These are phyloP conservation scores for Lanistes nyassanus DNA, from an alignment of 1,140 invertebrate species.

Conservation along the genomic window DNA sequence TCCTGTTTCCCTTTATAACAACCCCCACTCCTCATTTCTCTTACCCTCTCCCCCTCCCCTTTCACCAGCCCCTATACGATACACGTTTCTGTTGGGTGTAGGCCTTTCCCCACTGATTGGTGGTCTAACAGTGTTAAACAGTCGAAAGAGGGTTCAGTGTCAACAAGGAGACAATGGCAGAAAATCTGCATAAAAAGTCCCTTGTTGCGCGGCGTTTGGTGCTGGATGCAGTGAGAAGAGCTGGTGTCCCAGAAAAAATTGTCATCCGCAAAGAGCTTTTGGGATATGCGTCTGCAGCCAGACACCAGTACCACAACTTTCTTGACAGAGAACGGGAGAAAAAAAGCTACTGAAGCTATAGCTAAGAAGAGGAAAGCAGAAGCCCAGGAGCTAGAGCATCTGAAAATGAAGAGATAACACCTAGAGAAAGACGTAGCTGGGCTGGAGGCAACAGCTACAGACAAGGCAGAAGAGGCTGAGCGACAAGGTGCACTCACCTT, in stretches of 20 bases:
- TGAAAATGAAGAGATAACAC: no score
- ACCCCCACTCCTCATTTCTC: no score
- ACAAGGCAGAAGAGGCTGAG: no score
- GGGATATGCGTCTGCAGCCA: not conserved
- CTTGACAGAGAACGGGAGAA: constrained; percentile 16
- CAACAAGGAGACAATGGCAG: constrained; percentile 36
- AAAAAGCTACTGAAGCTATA: not conserved
- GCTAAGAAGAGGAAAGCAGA: constrained; percentile 21
- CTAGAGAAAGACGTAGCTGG: no score
- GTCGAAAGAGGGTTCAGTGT: constrained; percentile 49
- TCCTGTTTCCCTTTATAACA: no score
- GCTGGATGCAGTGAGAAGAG: constrained; percentile 24
- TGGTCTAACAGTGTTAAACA: no score
- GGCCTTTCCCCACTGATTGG: no score
- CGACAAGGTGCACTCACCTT: no score
- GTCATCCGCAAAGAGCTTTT: constrained; percentile 23
- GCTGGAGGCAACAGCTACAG: no score
- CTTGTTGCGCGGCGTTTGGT: constrained; percentile 33
- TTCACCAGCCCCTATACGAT: no score
- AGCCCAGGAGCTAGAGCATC: not conserved
- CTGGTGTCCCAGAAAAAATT: constrained; percentile 22
- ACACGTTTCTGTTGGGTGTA: no score
- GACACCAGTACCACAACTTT: constrained; percentile 27
- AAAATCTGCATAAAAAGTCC: constrained; percentile 41
- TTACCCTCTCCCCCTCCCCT: no score